Evolutionary conservation across 53 echinoderm and acorn worm genomes (phyloP).

Genomic region (Luidia sarsii): DNA sequence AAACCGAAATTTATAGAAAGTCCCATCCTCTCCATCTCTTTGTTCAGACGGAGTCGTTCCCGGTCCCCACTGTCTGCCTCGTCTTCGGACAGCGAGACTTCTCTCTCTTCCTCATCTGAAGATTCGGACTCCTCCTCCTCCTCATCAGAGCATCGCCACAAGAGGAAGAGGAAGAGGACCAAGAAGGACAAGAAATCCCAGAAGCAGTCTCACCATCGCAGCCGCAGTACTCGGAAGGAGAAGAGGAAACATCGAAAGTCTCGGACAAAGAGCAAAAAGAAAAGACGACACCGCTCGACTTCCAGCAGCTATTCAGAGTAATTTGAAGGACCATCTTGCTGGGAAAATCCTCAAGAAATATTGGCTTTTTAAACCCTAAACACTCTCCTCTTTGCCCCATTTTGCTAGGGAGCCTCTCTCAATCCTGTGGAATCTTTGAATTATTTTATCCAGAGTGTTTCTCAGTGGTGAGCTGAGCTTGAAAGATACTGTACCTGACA

Average conservation of each 20-base stretch:
- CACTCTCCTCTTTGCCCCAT: no score
- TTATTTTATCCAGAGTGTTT: no score
- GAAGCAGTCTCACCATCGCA: slow-evolving; percentile 7
- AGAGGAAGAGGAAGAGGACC: no score
- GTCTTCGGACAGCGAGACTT: slow-evolving; percentile 26
- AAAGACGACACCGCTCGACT: slow-evolving; percentile 12
- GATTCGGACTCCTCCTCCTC: slow-evolving; percentile 16
- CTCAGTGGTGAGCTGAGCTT: no score
- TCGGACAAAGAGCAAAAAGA: slow-evolving; percentile 30
- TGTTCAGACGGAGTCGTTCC: slow-evolving; percentile 41
- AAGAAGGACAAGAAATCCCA: slow-evolving; percentile 10
- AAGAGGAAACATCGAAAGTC: slow-evolving; percentile 30
- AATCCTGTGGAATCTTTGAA: no score
- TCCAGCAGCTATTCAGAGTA: slow-evolving; percentile 12
- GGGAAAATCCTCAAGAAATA: no score
- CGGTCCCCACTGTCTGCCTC: slow-evolving; percentile 32
- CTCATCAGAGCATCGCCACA: background rate
- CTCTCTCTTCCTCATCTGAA: background rate
- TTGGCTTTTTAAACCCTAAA: no score
- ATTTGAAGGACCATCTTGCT: no score
- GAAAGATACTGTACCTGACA: no score
- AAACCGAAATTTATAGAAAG: background rate
- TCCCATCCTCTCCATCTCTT: background rate
- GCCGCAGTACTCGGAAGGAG: background rate
- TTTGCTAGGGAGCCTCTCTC: no score